Base-by-base conservation (phyloP, 1,140 invertebrate genomes). In the Drosophila tani region DNA sequence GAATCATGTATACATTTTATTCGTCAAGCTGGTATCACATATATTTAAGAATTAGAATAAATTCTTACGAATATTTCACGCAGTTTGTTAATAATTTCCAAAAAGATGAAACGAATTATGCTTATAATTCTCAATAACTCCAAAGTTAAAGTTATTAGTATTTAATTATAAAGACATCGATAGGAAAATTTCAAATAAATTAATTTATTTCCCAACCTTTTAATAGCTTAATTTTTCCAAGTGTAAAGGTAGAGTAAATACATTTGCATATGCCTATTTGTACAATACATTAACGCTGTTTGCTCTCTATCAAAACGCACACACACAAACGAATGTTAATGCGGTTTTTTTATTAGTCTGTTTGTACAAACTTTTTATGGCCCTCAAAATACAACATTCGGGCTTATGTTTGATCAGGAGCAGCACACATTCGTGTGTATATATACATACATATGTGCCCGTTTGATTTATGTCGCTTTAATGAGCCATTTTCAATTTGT, bases 221-320 rank as follows among this genome's bases (percentile, higher is more conserved):
- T 41, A 32, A 8, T n/a, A 7, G 7, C 2, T 8, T 47, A 5
- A 35, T 35, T 38, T 56, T 21, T 9, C 14, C 3, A 1, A 21
- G 53, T 56, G 53, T 19, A 35, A 11, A 40, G 59, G 29, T 55
- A 35, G 8, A 51, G 63, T 49, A 77, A 66, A 82, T 63, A 76
- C 66, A 90, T 88, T 84, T 88, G 70, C 79, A 88, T 88, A 82
- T 84, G 65, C 58, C 67, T 76, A 87, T 87, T 87, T 80, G 84
- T 69, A 79, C 53, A 75, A 86, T 67, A 69, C 69, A 57, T 82
- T 81, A 82, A 86, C 82, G 66, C 74, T 74, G 69, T 78, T 78
- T 83, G 83, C 69, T 81, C 76, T 77, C 64, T 57, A 77, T 78
- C 65, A 77, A 79, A 66, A 60, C 45, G 45, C 76, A 75, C 70